Evolutionary conservation across 2,888 invertebrate species (phyloP), one percentile per base, ranked within the genome.

Genomic region (Neocrepidodera transversa): DNA sequence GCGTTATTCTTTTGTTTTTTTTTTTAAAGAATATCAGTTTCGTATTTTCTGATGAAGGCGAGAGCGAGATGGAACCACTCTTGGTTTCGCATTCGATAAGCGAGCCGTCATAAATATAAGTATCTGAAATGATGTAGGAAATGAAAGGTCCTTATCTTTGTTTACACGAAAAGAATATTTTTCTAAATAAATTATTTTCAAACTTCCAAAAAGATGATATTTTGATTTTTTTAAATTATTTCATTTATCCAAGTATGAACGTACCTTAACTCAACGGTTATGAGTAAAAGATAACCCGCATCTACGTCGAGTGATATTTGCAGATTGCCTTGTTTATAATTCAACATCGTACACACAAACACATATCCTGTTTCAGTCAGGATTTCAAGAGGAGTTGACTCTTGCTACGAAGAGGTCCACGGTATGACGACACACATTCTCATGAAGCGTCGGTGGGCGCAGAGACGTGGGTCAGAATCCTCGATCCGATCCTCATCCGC

Each of bases 71-170:
- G 50, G 50, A 58, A 59, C 52, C 59, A 54, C 51, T 36, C 48
- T 61, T 58, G 51, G 61, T 53, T 72, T 68, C 63, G 73, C 69
- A 73, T 73, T 74, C 72, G 71, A 72, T 72, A 73, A 73, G 70
- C 71, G 64, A 68, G 58, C 52, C 58, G 66, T 69, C 69, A 68
- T 73, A 74, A 73, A 74, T n/a, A n/a, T 73, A 74, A 74, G 72
- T 71, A 74, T 42, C 70, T 65, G 70, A 72, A 72, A 73, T 73
- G 72, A 74, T n/a, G n/a, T 71, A 70, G 72, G 71, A 73, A 74
- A 73, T 72, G 72, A 71, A 70, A 70, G 69, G 67, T 63, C 65
- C 66, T 65, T 69, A 69, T 69, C 70, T 69, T 61, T 58, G 53
- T 53, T 64, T 64, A 71, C 71, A 69, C 66, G 69, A 49, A 59